Evolutionary conservation across 2,113 vertebrate species (phyloP).

Genomic region (Chascanopsetta lugubris): DNA sequence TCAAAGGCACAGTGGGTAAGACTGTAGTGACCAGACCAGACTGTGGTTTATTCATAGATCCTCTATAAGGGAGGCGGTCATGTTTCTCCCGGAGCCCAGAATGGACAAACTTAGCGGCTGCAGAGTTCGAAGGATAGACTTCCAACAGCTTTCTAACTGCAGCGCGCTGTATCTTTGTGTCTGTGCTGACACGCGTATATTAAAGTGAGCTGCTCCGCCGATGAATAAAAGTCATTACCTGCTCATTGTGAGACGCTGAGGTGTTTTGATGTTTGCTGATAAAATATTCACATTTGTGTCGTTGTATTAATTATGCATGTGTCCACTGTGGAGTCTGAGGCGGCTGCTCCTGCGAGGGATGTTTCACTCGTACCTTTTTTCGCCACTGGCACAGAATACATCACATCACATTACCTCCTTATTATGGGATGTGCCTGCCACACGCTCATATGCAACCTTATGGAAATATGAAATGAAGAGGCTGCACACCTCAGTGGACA

Average conservation of each 20-base stretch:
- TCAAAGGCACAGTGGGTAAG: no score
- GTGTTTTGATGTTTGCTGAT: constrained; percentile 79
- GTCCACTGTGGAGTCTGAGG: constrained; percentile 74
- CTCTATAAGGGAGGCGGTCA: no score
- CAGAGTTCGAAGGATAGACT: no score
- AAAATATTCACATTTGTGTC: constrained; percentile 76
- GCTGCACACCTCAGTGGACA: constrained; percentile 73
- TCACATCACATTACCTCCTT: constrained; percentile 68
- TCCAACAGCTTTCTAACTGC: no score
- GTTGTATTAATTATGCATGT: constrained; percentile 77
- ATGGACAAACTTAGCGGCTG: no score
- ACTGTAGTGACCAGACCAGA: no score
- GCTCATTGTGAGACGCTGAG: constrained; percentile 72
- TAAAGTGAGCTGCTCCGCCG: constrained; percentile 59
- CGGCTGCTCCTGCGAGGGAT: constrained; percentile 67
- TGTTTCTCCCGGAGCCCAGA: no score
- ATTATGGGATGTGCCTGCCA: constrained; percentile 55
- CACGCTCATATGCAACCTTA: constrained; percentile 67
- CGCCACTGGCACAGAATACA: constrained; percentile 75
- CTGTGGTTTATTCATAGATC: no score
- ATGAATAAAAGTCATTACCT: constrained; percentile 64
- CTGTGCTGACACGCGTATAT: constrained; percentile 20
- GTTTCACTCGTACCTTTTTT: constrained; percentile 71
- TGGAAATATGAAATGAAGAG: constrained; percentile 78
- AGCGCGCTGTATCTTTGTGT: no score